Conservation (phyloP, 1,140 invertebrate genomes). For the Nasonia vitripennis region DNA sequence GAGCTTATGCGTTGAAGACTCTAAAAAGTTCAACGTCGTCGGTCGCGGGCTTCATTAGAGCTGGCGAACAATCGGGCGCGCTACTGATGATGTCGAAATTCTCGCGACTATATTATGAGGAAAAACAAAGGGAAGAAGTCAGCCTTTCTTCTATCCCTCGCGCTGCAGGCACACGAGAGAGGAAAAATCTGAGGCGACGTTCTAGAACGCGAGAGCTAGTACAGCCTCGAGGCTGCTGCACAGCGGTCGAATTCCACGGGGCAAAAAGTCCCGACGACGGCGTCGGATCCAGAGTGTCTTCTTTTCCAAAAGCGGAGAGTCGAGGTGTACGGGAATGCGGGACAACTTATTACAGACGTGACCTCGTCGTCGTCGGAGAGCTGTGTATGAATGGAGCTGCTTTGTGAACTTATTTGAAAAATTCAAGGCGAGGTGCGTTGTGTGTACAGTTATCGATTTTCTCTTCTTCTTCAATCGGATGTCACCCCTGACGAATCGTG, state of each 20-base stretch:
- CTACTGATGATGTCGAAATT: slow-evolving; percentile 7
- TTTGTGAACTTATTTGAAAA: background rate
- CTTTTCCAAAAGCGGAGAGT: background rate
- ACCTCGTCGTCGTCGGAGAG: background rate
- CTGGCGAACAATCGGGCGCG: background rate
- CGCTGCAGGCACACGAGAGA: background rate
- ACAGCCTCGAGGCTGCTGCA: background rate
- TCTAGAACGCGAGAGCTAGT: too few relatives aligned
- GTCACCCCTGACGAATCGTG: too few relatives aligned
- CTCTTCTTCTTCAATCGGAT: too few relatives aligned
- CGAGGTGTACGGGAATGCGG: background rate
- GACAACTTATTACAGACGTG: background rate
- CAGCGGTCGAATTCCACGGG: slow-evolving; percentile 18
- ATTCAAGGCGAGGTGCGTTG: background rate
- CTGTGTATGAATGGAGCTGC: too few relatives aligned
- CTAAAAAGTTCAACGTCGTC: too few relatives aligned
- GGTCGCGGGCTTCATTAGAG: background rate
- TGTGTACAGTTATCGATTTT: too few relatives aligned
- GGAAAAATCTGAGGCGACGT: background rate
- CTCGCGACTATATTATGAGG: background rate
- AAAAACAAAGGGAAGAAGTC: slow-evolving; percentile 1
- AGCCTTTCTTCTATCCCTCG: background rate
- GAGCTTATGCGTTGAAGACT: too few relatives aligned
- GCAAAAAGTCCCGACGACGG: slow-evolving; percentile 2
- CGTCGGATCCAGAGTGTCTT: background rate